phyloP scores from a whole-genome alignment of 2,797 vertebrate genomes.

The Chlorospingus semifuscus region DNA sequence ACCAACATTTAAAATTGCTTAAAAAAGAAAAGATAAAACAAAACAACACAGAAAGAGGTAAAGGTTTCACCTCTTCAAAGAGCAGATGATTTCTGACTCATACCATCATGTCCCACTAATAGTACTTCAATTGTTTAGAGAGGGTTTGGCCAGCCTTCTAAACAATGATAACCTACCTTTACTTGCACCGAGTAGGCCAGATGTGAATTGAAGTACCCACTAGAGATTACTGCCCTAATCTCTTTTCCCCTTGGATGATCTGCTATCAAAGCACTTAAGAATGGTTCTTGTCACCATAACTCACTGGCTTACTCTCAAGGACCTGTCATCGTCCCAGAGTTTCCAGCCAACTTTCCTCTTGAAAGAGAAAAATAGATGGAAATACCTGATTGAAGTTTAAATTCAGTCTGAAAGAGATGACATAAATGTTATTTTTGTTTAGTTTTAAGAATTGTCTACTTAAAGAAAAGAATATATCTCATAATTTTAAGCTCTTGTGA shows the following conservation, averaged over 20 bases:
- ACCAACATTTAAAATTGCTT: background rate
- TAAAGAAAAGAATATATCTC: background rate
- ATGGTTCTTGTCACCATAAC: background rate
- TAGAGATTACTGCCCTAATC: background rate
- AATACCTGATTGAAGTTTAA: background rate
- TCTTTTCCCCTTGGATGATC: background rate
- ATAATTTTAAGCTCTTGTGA: background rate
- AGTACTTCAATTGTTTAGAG: background rate
- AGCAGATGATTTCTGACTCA: background rate
- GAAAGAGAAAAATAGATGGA: background rate
- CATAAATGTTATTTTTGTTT: background rate
- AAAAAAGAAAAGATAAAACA: background rate
- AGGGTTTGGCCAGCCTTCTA: background rate
- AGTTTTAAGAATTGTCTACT: background rate
- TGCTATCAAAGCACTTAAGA: background rate
- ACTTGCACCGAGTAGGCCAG: background rate
- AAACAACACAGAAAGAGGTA: background rate
- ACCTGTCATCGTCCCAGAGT: background rate
- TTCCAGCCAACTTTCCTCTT: slow-evolving; percentile 9
- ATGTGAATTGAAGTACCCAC: background rate
- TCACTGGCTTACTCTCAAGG: background rate
- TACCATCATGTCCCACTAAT: background rate
- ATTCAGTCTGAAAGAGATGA: background rate
- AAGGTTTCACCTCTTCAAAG: background rate
- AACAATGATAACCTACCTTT: background rate